These are phyloP conservation scores for Orius insidiosus DNA, from an alignment of 1,140 invertebrate genomes.

Conservation along the genomic window DNA sequence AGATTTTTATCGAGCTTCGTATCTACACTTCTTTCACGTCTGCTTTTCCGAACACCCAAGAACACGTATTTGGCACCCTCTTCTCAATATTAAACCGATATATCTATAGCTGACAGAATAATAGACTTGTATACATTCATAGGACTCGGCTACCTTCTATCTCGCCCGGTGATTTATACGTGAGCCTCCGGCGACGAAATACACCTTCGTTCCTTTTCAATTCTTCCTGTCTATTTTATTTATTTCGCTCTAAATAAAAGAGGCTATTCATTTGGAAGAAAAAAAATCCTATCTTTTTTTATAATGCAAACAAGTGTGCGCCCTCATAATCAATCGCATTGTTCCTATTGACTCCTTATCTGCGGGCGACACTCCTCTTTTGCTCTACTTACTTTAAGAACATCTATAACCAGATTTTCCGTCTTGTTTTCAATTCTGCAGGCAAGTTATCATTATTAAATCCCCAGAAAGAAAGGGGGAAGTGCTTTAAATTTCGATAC, in stretches of 20 bases:
- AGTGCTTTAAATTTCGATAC: no score
- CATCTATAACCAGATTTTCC: constrained; percentile 11
- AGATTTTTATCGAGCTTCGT: no score
- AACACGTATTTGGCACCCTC: background rate
- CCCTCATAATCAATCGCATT: constrained; percentile 10
- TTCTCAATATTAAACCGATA: constrained; percentile 11
- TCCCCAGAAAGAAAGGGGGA: no score
- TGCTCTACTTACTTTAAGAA: constrained; percentile 7
- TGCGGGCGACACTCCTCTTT: constrained; percentile 9
- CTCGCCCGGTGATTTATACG: constrained; percentile 7
- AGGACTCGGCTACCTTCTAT: constrained; percentile 8
- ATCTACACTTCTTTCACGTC: no score
- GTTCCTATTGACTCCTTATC: constrained; percentile 15
- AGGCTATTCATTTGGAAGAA: background rate
- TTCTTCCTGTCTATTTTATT: no score
- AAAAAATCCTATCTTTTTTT: constrained; percentile 7
- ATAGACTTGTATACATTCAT: constrained; percentile 11
- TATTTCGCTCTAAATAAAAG: no score
- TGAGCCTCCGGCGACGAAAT: no score
- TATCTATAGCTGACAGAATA: constrained; percentile 12
- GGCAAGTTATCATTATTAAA: constrained; percentile 2
- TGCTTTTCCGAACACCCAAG: no score
- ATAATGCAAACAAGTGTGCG: constrained; percentile 13
- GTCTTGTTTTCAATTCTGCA: background rate
- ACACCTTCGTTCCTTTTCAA: no score